Conservation (phyloP, 92 coral and sea anemone species). For the Porites lobata region DNA sequence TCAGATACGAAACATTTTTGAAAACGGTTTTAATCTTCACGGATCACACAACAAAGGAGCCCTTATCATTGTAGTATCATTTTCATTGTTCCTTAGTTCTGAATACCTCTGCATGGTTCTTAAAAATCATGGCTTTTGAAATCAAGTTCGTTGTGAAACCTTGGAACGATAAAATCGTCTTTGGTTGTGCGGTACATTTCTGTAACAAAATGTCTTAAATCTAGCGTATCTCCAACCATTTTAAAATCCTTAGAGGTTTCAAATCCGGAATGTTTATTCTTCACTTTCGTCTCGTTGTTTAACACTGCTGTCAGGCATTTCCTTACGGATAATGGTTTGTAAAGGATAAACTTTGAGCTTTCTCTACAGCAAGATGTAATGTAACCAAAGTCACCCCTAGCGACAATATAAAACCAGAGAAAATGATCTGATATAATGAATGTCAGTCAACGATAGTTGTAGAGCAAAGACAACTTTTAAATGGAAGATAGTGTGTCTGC, state of each 20-base stretch:
- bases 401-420: not conserved
- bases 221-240: not conserved
- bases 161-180: not conserved
- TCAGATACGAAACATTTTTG: not conserved
- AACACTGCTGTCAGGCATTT: not conserved
- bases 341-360: no score
- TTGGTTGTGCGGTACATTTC: not conserved
- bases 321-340: no score
- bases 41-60: no score
- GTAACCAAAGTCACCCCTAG: not conserved
- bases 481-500: not conserved
- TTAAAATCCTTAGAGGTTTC: not conserved
- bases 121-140: slow-evolving; percentile 1
- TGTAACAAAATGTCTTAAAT: not conserved
- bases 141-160: slow-evolving; percentile 20
- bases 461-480: not conserved
- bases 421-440: not conserved
- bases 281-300: not conserved
- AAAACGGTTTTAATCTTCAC: no score
- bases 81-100: no score
- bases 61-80: no score
- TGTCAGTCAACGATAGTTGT: not conserved
- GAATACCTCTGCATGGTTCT: no score
- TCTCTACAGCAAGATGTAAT: not conserved
- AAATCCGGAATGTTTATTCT: not conserved